phyloP scores from a whole-genome alignment of 2,888 invertebrate species.

The Ennomos erosarius region DNA sequence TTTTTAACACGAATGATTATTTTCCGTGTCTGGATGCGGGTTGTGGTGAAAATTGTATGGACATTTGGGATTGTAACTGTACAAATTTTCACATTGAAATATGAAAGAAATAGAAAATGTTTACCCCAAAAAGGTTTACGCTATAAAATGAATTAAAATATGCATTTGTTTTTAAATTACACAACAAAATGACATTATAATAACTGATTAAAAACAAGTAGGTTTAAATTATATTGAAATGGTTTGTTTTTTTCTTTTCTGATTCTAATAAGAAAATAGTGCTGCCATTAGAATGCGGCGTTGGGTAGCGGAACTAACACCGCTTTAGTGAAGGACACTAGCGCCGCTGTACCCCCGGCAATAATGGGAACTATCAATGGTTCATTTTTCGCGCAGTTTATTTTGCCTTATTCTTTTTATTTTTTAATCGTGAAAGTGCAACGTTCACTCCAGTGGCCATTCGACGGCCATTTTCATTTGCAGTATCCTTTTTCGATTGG shows the following conservation, averaged over 20 bases:
- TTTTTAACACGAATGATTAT: conserved; percentile 57
- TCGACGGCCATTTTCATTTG: conserved; percentile 77
- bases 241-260: neutral
- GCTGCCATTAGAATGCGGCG: conserved; percentile 67
- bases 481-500: conserved; percentile 75
- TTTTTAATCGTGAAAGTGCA: conserved; percentile 82
- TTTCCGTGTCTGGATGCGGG: conserved; percentile 41
- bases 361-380: conserved; percentile 69
- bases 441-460: conserved; percentile 79
- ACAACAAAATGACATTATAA: too few species aligned
- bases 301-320: conserved; percentile 78
- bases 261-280: conserved; percentile 52
- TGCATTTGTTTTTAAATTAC: too few species aligned
- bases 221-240: too few species aligned
- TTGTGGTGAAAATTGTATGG: conserved; percentile 36
- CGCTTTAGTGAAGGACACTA: conserved; percentile 47
- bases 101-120: neutral
- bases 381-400: conserved; percentile 72
- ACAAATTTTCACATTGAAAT: neutral
- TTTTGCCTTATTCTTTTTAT: conserved; percentile 64
- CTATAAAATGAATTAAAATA: too few species aligned
- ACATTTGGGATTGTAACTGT: conserved; percentile 22
- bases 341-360: conserved; percentile 59
- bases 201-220: too few species aligned
- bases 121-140: too few species aligned